Base-by-base conservation (phyloP, 1,140 invertebrate genomes). In the Cyphomyrmex costatus region DNA sequence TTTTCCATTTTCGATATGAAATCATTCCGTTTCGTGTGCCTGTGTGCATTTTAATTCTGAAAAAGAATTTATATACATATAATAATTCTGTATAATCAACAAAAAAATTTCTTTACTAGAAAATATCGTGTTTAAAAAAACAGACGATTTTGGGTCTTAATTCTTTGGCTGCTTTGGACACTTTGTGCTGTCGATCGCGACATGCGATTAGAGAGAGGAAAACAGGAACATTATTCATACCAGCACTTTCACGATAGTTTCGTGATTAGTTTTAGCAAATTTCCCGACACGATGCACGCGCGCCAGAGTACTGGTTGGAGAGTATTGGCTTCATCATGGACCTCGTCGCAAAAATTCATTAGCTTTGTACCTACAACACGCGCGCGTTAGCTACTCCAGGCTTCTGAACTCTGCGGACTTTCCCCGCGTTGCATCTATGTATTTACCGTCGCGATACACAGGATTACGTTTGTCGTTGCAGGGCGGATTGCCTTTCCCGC, bases 291-390 rank as follows among this genome's bases (percentile, higher is more conserved):
- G 79, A 49, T 74, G 42, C 66, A 56, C 51, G 16, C 49, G 49
- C 30, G 51, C 6, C 1, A 70, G 8, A 6, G 14, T 8, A 6
- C 8, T 42, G 36, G n/a, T 7, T 42, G 36, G 36, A 33, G 56
- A 60, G 56, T 83, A 83, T 83, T 83, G 79, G 79, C 66, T 83
- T 83, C 79, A 60, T 83, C 79, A 61, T 14, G 66, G 21, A 14
- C 19, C 19, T n/a, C n/a, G 68, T 73, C 68, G 27, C 79, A 83
- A 83, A 83, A 83, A 83, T 83, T 83, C 79, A 83, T 83, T 83
- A 83, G 79, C 79, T 83, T 83, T 83, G 79, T 80, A 66, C 27
- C 53, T 56, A 66, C n/a, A 60, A 33, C 36, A n/a, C 36, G 24
- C 68, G 53, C 53, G 24, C 53, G 51, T 56, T 83, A 30, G 53